Evolutionary conservation across 53 echinoderm and acorn worm genomes (phyloP).

Genomic region (Echinometra lucunter): DNA sequence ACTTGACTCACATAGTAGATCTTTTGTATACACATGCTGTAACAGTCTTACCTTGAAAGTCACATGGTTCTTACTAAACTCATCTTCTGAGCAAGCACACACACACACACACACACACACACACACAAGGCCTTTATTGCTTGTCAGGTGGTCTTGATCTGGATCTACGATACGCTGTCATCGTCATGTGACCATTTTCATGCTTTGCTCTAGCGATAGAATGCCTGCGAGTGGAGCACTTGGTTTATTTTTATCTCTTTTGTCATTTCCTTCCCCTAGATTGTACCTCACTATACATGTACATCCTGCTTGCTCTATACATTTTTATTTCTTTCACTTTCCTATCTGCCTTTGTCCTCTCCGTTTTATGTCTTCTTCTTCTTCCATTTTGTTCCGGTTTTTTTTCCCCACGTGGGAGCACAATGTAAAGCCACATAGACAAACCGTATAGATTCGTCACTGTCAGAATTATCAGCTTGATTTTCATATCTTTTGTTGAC

Average conservation of each 20-base stretch:
- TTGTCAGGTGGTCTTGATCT: conserved; percentile 7
- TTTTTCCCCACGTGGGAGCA: no score
- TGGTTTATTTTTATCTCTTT: not conserved
- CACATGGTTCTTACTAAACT: not conserved
- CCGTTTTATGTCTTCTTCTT: no score
- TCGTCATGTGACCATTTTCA: not conserved
- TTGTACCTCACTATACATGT: no score
- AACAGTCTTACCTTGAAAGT: not conserved
- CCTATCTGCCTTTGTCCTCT: not conserved
- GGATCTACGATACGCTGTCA: not conserved
- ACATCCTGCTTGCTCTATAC: no score
- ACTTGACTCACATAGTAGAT: no score
- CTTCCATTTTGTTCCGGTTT: no score
- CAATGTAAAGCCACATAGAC: no score
- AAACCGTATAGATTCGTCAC: no score
- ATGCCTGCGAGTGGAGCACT: not conserved
- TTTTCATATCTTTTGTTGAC: no score
- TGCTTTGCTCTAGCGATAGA: not conserved
- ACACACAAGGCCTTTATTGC: not conserved
- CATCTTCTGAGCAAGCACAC: not conserved
- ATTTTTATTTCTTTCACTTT: not conserved
- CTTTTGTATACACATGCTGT: not conserved
- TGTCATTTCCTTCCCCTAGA: not conserved
- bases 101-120: not conserved
- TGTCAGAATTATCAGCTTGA: no score